A percentile compares a stretch with the other conserved stretches of the same genome.
These are phyloP conservation scores for Scomberomorus guttatus DNA, from an alignment of 2,797 vertebrate species.

Conservation along the genomic window DNA sequence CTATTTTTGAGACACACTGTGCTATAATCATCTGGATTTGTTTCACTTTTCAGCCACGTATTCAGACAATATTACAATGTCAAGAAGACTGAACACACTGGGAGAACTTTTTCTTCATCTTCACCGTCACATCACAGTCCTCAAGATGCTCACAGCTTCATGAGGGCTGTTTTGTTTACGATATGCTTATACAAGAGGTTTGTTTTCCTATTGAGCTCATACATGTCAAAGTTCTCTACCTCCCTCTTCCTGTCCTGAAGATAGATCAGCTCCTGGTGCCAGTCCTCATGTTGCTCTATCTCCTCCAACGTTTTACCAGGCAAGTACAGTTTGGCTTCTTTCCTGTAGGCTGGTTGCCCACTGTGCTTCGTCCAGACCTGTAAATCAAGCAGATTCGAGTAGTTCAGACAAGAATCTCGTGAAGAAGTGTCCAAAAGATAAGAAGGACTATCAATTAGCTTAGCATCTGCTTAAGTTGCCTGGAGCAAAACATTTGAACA, in stretches of 20 bases:
- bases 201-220: background rate
- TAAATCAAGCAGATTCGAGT: constrained; percentile 26
- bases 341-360: constrained; percentile 84
- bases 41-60: background rate
- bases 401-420: background rate
- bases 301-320: constrained; percentile 88
- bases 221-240: constrained; percentile 76
- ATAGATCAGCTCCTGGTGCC: constrained; percentile 89
- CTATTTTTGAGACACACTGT: no score
- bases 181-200: background rate
- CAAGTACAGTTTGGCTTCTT: constrained; percentile 88
- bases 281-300: constrained; percentile 89
- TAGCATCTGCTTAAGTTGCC: background rate
- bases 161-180: background rate
- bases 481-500: background rate
- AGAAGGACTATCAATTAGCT: background rate
- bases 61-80: background rate
- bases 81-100: background rate
- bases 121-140: background rate
- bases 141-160: background rate
- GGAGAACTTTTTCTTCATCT: background rate
- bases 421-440: no score
- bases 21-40: background rate
- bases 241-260: constrained; percentile 92
- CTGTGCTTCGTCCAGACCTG: constrained; percentile 85